These are phyloP conservation scores for Anthrax anthrax DNA, from an alignment of 2,888 invertebrate species.

Conservation along the genomic window DNA sequence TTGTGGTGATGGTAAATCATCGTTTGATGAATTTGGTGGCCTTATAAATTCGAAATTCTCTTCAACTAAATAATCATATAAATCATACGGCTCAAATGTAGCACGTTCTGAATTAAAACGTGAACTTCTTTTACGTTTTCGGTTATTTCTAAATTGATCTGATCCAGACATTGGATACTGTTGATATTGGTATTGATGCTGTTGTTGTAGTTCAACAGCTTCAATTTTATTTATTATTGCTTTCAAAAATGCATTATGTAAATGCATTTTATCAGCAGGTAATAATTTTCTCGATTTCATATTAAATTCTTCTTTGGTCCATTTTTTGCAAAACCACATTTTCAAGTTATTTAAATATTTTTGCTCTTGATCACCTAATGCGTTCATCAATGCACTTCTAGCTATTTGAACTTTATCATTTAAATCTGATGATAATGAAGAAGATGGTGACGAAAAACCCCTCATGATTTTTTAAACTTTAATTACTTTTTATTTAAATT, in stretches of 20 bases:
- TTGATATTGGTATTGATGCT: conserved; percentile 11
- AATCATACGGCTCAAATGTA: conserved; percentile 45
- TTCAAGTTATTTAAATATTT: conserved; percentile 60
- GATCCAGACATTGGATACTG: conserved; percentile 14
- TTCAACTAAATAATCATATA: conserved; percentile 44
- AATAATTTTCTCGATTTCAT: conserved; percentile 59
- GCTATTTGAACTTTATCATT: conserved; percentile 24
- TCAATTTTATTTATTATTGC: conserved; percentile 64
- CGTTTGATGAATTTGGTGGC: conserved; percentile 15
- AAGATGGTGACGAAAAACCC: too few relatives aligned
- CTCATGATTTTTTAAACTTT: too few relatives aligned
- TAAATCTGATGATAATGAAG: conserved; percentile 13
- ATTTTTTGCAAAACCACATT: conserved; percentile 58
- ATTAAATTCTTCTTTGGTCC: conserved; percentile 75
- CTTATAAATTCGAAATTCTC: conserved; percentile 27
- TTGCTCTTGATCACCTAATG: conserved; percentile 52
- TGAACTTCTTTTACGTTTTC: conserved; percentile 38
- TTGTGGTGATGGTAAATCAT: conserved; percentile 14
- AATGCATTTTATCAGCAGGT: conserved; percentile 55
- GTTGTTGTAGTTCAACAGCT: conserved; percentile 21
- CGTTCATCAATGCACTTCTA: conserved; percentile 24
- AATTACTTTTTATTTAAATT: too few relatives aligned
- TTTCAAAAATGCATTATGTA: conserved; percentile 72
- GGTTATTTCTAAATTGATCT: conserved; percentile 17
- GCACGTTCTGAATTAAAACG: conserved; percentile 41